These are phyloP conservation scores for Prunella fulvescens DNA, from an alignment of 2,113 vertebrate species.

Conservation along the genomic window DNA sequence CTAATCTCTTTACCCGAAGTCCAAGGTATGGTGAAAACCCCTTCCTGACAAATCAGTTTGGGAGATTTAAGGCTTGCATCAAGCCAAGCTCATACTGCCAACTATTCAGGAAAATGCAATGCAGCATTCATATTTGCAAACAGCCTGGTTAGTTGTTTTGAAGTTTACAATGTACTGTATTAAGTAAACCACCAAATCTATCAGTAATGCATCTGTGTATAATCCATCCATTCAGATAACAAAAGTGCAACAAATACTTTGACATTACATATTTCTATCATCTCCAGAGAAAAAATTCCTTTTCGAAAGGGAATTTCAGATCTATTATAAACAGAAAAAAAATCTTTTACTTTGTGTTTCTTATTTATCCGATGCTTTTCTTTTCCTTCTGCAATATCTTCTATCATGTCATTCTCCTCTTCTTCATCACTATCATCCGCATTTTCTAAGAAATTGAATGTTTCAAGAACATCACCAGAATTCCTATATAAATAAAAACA, in stretches of 20 bases:
- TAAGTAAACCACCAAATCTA: background rate
- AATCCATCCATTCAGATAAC: background rate
- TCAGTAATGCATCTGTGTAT: background rate
- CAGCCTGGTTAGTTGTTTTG: background rate
- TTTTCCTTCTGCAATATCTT: constrained; percentile 87
- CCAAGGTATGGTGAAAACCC: background rate
- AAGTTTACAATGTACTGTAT: background rate
- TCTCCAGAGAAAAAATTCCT: background rate
- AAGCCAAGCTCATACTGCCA: background rate
- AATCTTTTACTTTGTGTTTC: constrained; percentile 87
- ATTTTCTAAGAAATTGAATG: constrained; percentile 98
- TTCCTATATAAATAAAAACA: constrained; percentile 74
- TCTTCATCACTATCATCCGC: constrained; percentile 97
- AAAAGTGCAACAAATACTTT: background rate
- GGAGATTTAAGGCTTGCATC: background rate
- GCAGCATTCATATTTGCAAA: background rate
- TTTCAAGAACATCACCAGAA: constrained; percentile 95
- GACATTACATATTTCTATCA: background rate
- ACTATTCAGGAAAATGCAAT: background rate
- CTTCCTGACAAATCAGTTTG: background rate
- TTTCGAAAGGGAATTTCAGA: background rate
- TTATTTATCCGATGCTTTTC: constrained; percentile 88
- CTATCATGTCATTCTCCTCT: constrained; percentile 93
- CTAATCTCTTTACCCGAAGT: background rate
- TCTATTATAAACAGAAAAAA: background rate